These are phyloP conservation scores for Rhyacichthys aspro DNA, from an alignment of 2,797 vertebrate genomes.

Conservation along the genomic window DNA sequence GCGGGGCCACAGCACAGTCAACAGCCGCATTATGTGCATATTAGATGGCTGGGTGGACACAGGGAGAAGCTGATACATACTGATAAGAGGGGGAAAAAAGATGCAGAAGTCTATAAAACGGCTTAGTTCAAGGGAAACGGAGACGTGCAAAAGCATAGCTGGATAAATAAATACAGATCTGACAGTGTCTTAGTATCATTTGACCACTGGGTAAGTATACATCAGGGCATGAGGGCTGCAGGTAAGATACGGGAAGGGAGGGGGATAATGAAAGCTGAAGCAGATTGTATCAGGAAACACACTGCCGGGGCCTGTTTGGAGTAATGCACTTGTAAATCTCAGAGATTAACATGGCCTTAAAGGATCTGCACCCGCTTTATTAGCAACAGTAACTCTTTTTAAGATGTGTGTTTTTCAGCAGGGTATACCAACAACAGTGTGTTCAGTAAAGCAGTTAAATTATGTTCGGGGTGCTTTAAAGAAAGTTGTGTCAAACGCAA, in stretches of 20 bases:
- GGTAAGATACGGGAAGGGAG: constrained; percentile 20
- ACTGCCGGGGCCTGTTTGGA: constrained; percentile 39
- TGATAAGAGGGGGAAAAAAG: constrained; percentile 5
- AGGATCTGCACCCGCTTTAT: constrained; percentile 37
- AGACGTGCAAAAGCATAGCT: constrained; percentile 40
- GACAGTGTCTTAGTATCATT: constrained; percentile 53
- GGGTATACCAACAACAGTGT: neutral
- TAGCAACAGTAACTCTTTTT: constrained; percentile 30
- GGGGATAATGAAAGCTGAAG: constrained; percentile 37
- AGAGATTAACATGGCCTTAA: constrained; percentile 51
- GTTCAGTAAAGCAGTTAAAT: constrained; percentile 5
- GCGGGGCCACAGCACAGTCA: constrained; percentile 36
- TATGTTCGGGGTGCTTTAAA: neutral
- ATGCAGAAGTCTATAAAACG: constrained; percentile 43
- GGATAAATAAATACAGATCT: constrained; percentile 61
- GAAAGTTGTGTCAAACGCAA: constrained; percentile 1
- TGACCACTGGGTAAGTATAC: constrained; percentile 68
- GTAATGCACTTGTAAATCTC: constrained; percentile 59
- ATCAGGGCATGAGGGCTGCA: constrained; percentile 32
- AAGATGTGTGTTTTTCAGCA: constrained; percentile 9
- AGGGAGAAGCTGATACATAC: constrained; percentile 8
- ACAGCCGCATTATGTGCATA: constrained; percentile 70
- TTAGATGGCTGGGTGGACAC: constrained; percentile 28
- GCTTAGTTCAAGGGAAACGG: constrained; percentile 65
- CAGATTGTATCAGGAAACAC: constrained; percentile 33